Percentiles rank a stretch among this genome's conserved stretches.
phyloP scores from a whole-genome alignment of 2,113 vertebrate species.

The Triplophysa tibetana region DNA sequence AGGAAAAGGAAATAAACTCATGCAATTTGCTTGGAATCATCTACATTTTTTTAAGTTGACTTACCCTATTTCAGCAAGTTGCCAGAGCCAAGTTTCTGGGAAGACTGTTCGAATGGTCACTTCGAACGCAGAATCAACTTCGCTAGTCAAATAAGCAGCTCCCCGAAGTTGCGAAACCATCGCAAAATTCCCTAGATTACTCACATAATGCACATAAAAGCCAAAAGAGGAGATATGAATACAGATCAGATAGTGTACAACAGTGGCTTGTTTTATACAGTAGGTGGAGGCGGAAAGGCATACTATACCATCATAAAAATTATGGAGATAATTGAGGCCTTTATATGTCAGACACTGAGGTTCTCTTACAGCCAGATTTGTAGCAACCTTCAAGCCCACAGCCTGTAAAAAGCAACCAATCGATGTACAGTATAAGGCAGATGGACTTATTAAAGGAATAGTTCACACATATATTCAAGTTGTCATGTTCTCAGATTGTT shows the following conservation, averaged over 20 bases:
- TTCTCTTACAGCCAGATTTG: conserved; percentile 55
- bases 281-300: neutral
- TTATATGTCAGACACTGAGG: conserved; percentile 64
- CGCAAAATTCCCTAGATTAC: accelerated
- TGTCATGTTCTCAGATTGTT: no score
- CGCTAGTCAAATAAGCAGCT: no score
- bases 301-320: neutral
- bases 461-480: no score
- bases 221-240: neutral
- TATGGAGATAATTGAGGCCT: neutral
- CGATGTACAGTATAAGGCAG: no score
- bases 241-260: neutral
- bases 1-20: no score
- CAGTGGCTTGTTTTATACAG: no score
- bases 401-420: conserved; percentile 58
- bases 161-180: no score
- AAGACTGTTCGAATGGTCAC: conserved; percentile 76
- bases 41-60: conserved; percentile 40
- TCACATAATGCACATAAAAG: neutral
- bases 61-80: conserved; percentile 76
- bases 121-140: neutral
- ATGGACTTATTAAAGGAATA: no score
- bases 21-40: no score
- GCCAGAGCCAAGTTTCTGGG: conserved; percentile 88
- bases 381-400: conserved; percentile 77